Evolutionary conservation across 2,113 vertebrate genomes (phyloP).

Genomic region (Anarrhichthys ocellatus): DNA sequence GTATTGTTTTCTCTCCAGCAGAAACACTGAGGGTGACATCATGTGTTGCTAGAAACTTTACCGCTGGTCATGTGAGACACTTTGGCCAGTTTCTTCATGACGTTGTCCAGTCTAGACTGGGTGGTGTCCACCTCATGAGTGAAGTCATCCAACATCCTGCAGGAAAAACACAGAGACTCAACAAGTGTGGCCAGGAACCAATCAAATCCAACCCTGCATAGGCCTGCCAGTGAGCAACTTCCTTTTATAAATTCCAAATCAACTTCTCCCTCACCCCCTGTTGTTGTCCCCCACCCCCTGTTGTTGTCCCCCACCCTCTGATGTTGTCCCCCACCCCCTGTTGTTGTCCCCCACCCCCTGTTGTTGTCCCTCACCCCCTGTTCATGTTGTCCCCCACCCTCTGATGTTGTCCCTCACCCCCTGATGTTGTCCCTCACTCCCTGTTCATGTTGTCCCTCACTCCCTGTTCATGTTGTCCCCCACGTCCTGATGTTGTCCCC

Average conservation of each 20-base stretch:
- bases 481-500: too few species aligned
- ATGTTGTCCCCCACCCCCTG: too few species aligned
- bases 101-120: slow-evolving; percentile 94
- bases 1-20: neutral
- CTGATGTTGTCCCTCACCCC: neutral
- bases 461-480: too few species aligned
- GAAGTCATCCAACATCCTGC: slow-evolving; percentile 97
- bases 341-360: too few species aligned
- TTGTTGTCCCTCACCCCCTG: too few species aligned
- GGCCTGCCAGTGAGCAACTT: neutral
- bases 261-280: too few species aligned
- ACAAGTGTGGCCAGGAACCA: neutral
- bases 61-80: slow-evolving; percentile 99
- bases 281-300: too few species aligned
- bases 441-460: neutral
- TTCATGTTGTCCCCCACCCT: too few species aligned
- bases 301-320: too few species aligned
- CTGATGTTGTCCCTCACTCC: neutral
- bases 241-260: neutral
- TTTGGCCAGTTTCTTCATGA: slow-evolving; percentile 99
- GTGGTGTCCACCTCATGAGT: slow-evolving; percentile 94
- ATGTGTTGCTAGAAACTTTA: slow-evolving; percentile 73
- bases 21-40: neutral
- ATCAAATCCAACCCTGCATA: neutral
- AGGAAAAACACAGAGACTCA: slow-evolving; percentile 7